Evolutionary conservation across 2,797 vertebrate genomes (phyloP).

Genomic region (Pseudochromis fuscus): DNA sequence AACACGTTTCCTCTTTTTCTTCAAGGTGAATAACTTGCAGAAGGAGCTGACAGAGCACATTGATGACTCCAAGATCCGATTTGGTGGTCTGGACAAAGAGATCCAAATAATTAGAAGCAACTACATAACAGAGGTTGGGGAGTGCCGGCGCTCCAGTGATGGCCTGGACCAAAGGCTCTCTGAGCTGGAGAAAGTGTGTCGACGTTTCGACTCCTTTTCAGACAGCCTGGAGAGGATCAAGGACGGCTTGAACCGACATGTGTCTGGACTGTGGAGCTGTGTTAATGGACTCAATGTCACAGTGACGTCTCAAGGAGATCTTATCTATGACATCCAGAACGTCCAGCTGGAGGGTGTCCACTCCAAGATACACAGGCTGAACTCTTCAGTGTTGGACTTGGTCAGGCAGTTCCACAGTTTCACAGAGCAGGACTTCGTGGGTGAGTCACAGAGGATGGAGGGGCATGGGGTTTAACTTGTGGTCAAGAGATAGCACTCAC

Average conservation of each 20-base stretch:
- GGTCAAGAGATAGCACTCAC: constrained; percentile 25
- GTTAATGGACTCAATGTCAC: constrained; percentile 90
- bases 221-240: constrained; percentile 88
- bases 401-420: constrained; percentile 84
- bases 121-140: constrained; percentile 78
- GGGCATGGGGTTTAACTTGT: constrained; percentile 53
- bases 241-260: constrained; percentile 88
- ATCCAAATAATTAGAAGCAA: constrained; percentile 81
- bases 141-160: constrained; percentile 82
- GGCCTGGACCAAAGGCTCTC: constrained; percentile 87
- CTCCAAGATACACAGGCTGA: constrained; percentile 83
- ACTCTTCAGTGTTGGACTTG: constrained; percentile 87
- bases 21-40: constrained; percentile 86
- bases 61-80: constrained; percentile 81
- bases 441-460: constrained; percentile 59
- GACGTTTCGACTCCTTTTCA: constrained; percentile 87
- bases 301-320: constrained; percentile 78
- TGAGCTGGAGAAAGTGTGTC: constrained; percentile 90
- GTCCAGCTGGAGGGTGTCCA: constrained; percentile 85
- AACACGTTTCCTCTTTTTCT: constrained; percentile 35
- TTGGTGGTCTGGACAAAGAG: constrained; percentile 79
- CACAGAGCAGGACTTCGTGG: constrained; percentile 79
- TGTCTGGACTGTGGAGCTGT: constrained; percentile 90
- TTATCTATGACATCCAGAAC: constrained; percentile 86
- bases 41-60: constrained; percentile 84